Base-by-base conservation (phyloP, 1,140 invertebrate genomes). In the Bombus waltoni region DNA sequence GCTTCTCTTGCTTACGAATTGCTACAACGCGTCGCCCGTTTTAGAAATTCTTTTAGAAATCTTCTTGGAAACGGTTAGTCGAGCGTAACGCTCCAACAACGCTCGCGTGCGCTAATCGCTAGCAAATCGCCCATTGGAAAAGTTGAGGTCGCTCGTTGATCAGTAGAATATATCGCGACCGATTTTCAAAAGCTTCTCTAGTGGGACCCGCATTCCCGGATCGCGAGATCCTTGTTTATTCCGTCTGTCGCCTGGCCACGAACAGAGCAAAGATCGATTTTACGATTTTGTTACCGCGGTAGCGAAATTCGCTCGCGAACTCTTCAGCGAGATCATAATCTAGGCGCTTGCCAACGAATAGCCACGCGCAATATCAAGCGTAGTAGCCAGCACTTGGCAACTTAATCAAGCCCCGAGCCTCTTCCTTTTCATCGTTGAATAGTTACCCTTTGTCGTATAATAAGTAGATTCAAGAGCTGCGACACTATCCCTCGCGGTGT, bases 361-460 rank as follows among this genome's bases (percentile, higher is more conserved):
- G 62, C 44, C 32, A 35, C 47, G 47, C 15, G 35, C 68, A 73
- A 78, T 87, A 87, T 87, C 81, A 66, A 86, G 47, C 73, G 32
- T 22, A 32, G 22, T 10, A 44, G 18, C 38, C 44, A n/a, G 42
- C 66, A 57, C n/a, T 70, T 71, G 79, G 28, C 79, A 68, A 85
- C 78, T 81, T 85, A 85, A 85, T 85, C 84, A 81, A 75, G 1
- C 78, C 59, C 35, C 83, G 32, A 22, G 25, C 42, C 83, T 82
- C 86, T 80, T 89, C 88, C 87, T 87, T 89, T 89, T 89, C 88
- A 70, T 90, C 81, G 68, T 89, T 78, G 85, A 87, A 87, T 89
- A 87, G 81, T 90, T 89, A 89, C 75, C 86, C 88, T 90, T 90
- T 90, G 87, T 89, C 89, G 74, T 76, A 82, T 82, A 66, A 89